Conservation (phyloP, 2,888 invertebrate genomes). For the Epinotia bilunana region DNA sequence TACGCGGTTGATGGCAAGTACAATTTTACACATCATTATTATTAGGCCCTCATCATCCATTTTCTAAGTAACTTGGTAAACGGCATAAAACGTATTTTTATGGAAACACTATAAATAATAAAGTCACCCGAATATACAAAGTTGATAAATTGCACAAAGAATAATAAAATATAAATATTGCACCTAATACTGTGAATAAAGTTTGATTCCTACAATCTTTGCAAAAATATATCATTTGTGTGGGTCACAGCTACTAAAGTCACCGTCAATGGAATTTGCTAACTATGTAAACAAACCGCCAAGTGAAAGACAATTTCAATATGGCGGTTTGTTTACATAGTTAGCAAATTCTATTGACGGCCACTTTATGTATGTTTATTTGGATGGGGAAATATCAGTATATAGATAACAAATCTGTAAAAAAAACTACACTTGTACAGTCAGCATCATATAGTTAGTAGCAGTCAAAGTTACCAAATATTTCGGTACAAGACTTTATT, state of each 20-base stretch:
- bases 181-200: slow-evolving; percentile 38
- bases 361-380: not conserved
- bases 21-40: slow-evolving; percentile 6
- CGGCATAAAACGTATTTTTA: not conserved
- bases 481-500: no score
- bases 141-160: slow-evolving; percentile 37
- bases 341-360: no score
- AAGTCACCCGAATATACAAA: slow-evolving; percentile 12
- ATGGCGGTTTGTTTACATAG: no score
- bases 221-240: not conserved
- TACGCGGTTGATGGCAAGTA: not conserved
- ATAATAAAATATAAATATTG: slow-evolving; percentile 36
- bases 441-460: no score
- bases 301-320: no score
- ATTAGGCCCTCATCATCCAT: slow-evolving; percentile 6
- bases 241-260: slow-evolving; percentile 10
- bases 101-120: slow-evolving; percentile 14
- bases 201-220: slow-evolving; percentile 4
- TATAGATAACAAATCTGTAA: not conserved
- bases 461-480: no score
- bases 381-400: not conserved
- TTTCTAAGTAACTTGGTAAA: not conserved
- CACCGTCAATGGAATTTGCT: no score
- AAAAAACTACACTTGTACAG: not conserved
- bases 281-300: no score